These are phyloP conservation scores for Caenorhabditis auriculariae DNA, from an alignment of 2,888 invertebrate genomes.

Conservation along the genomic window DNA sequence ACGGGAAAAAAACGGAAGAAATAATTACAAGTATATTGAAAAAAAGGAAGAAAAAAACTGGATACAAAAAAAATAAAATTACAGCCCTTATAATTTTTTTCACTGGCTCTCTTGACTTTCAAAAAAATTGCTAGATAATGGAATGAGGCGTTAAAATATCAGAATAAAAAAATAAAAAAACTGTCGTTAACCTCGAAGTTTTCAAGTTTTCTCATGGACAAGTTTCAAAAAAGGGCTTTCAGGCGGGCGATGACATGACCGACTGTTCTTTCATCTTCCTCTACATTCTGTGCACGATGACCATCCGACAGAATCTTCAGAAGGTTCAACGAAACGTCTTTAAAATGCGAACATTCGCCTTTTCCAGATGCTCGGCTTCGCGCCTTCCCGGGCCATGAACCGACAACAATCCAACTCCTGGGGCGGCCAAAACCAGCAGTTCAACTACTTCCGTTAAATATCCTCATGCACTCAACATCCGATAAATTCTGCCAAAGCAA, in stretches of 20 bases:
- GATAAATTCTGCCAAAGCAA: background rate
- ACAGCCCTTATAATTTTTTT: no score
- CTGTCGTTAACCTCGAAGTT: constrained; percentile 70
- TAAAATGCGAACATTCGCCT: no score
- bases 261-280: constrained; percentile 99
- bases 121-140: background rate
- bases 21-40: no score
- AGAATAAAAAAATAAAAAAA: background rate
- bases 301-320: constrained; percentile 96
- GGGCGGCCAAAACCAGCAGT: constrained; percentile 17
- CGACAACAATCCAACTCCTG: constrained; percentile 73
- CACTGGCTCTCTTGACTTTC: no score
- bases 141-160: background rate
- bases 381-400: constrained; percentile 92
- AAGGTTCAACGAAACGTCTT: constrained; percentile 76
- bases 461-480: constrained; percentile 7
- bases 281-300: constrained; percentile 99
- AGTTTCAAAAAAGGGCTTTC: no score
- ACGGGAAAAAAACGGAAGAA: no score
- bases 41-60: no score
- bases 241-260: constrained; percentile 88
- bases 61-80: no score
- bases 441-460: constrained; percentile 15
- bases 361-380: constrained; percentile 76
- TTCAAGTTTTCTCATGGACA: no score